Evolutionary conservation across 1,140 invertebrate species (phyloP), one percentile per base, ranked within the genome.

Genomic region (Pentalonia nigronervosa): DNA sequence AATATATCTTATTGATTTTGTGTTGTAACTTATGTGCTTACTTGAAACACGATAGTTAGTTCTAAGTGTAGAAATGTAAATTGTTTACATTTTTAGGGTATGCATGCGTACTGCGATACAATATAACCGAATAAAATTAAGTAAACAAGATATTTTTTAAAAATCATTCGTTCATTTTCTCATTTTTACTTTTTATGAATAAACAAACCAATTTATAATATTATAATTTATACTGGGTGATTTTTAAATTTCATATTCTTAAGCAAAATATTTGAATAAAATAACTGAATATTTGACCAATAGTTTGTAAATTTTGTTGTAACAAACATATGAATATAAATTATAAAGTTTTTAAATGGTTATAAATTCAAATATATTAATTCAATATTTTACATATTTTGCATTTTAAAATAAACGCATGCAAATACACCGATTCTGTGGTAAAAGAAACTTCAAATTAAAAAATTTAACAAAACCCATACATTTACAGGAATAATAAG

Each of bases 1-100:
- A 86, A 86, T 47, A 45, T 45, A 76, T 36, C 76, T 83, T 83
- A 83, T 83, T 83, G 76, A 23, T 36, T 83, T 83, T 83, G 60
- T 76, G 60, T 76, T 76, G 60, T 76, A n/a, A 67, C 14, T 83
- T 83, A 36, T 34, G 34, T 83, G 76, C 36, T 83, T 36, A 23
- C 76, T 83, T 36, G 34, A 83, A 83, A 36, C 76, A 1, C 76
- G 76, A 83, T 83, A 23, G 34, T 36, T 83, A 8, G 34, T 21
- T 8, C 2, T 36, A 36, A 83, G n/a, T 36, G 8, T 83, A 6
- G n/a, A 36, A 23, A 36, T 23, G 20, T 83, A 2, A 83, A 81
- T 81, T 36, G 76, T 36, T 81, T 36, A 67, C 20, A 81, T 81
- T 34, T 81, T 81, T 81, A 81, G 76, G 34, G 76, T 8, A 36